These are phyloP conservation scores for Microcebus jonahi DNA, from an alignment of 2,113 vertebrate species.

Conservation along the genomic window DNA sequence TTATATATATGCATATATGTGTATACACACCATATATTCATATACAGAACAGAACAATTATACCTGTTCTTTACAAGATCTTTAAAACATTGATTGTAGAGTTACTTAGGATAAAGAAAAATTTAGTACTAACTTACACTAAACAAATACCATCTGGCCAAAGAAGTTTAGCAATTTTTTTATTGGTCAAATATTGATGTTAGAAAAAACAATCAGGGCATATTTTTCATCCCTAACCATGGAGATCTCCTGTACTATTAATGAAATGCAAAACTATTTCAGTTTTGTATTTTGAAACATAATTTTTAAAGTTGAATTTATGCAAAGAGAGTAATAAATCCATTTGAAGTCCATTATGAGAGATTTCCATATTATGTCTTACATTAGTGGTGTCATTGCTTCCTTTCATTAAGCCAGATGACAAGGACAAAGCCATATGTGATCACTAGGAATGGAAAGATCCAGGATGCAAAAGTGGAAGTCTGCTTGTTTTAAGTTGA, in stretches of 20 bases:
- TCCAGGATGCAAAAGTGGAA: neutral
- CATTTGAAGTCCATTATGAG: neutral
- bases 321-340: neutral
- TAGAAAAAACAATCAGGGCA: neutral
- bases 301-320: slow-evolving; percentile 10
- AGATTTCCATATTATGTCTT: neutral
- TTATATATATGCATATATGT: neutral
- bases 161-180: neutral
- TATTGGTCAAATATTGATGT: slow-evolving; percentile 19
- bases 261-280: slow-evolving; percentile 20
- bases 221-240: neutral
- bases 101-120: neutral
- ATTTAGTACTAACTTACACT: neutral
- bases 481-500: neutral
- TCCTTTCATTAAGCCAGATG: neutral
- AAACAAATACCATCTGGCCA: neutral
- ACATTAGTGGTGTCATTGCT: neutral
- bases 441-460: neutral
- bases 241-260: neutral
- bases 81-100: neutral
- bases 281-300: slow-evolving; percentile 28
- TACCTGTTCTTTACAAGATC: neutral
- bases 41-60: neutral
- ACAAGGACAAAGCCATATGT: neutral
- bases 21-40: neutral